These are phyloP conservation scores for Ormyrus labotus DNA, from an alignment of 2,888 invertebrate species.

Conservation along the genomic window DNA sequence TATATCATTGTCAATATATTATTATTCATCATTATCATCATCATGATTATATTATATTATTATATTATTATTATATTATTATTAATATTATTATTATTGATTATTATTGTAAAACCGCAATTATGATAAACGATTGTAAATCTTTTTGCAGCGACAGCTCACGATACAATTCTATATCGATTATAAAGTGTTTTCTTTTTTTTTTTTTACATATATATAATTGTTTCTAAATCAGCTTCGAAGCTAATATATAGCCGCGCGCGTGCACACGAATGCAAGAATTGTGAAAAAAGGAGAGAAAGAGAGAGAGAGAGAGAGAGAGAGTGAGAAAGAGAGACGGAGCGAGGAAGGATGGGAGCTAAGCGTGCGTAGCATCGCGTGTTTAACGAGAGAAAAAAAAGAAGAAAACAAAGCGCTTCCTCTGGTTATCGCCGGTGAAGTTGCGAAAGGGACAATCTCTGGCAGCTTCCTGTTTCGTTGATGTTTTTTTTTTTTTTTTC, in stretches of 20 bases:
- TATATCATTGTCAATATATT: constrained; percentile 61
- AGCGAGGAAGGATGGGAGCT: neutral
- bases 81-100: constrained; percentile 61
- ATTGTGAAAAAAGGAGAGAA: constrained; percentile 9
- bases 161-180: constrained; percentile 39
- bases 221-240: constrained; percentile 40
- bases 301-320: neutral
- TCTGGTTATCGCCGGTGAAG: constrained; percentile 53
- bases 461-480: constrained; percentile 57
- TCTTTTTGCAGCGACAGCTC: constrained; percentile 50
- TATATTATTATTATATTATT: constrained; percentile 56
- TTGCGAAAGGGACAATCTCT: constrained; percentile 55
- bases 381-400: constrained; percentile 26
- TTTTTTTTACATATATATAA: constrained; percentile 28
- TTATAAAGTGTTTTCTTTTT: constrained; percentile 51
- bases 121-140: constrained; percentile 46
- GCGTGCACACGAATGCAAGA: constrained; percentile 13
- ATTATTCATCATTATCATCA: constrained; percentile 59
- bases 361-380: constrained; percentile 34
- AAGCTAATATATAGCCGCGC: constrained; percentile 33
- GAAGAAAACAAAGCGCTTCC: constrained; percentile 52
- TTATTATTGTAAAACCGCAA: constrained; percentile 58
- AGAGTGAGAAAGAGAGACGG: no score
- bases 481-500: constrained; percentile 42
- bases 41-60: constrained; percentile 60